Evolutionary conservation across 2,888 invertebrate species (phyloP).

Genomic region (Seira ritae): DNA sequence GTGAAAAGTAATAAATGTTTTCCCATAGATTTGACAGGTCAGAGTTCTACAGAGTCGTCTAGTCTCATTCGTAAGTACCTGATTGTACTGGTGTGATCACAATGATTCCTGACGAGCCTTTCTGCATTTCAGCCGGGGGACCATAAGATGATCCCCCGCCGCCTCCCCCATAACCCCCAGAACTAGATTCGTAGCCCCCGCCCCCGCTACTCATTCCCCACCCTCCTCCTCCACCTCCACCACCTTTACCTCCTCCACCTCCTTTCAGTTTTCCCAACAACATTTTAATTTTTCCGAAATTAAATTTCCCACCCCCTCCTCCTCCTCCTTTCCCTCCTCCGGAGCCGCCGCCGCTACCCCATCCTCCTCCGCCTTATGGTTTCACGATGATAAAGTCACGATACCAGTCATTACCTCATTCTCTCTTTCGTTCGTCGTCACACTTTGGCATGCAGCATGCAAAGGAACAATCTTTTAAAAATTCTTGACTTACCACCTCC

Average conservation of each 20-base stretch:
- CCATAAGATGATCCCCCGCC: conserved; percentile 27
- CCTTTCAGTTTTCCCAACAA: not conserved
- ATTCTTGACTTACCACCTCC: conserved; percentile 28
- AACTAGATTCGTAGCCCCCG: not conserved
- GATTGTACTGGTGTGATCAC: conserved; percentile 56
- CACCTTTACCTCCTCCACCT: conserved; percentile 19
- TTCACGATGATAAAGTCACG: conserved; percentile 8
- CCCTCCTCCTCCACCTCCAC: conserved; percentile 25
- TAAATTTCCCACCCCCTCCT: not conserved
- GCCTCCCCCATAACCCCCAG: conserved; percentile 12
- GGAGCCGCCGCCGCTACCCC: conserved; percentile 18
- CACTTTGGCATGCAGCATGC: no score
- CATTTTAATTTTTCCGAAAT: not conserved
- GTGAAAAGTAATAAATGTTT: not conserved
- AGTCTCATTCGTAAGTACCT: no score
- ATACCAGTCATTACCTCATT: not conserved
- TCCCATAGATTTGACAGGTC: not conserved
- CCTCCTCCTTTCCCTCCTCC: conserved; percentile 9
- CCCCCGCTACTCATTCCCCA: conserved; percentile 10
- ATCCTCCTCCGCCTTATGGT: conserved; percentile 2
- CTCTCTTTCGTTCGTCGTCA: not conserved
- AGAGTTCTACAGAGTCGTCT: not conserved
- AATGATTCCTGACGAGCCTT: conserved; percentile 55
- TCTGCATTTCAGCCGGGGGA: conserved; percentile 25
- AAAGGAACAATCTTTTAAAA: not conserved